Base-by-base conservation (phyloP, 1,140 invertebrate species). In the Trinorchestia longiramus region DNA sequence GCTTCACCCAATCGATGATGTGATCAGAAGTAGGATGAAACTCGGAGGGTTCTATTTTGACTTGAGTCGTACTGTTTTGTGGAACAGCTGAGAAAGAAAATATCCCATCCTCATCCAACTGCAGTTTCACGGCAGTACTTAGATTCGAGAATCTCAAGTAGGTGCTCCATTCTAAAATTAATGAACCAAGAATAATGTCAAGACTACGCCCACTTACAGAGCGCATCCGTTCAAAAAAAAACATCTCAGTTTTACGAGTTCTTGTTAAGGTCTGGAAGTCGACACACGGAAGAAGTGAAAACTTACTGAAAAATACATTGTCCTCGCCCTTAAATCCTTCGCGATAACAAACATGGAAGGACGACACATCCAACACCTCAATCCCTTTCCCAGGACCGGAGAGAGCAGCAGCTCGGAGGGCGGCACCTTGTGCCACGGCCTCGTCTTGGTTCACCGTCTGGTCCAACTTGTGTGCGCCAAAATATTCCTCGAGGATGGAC, bases 301-400 rank as follows among this genome's bases (percentile, higher is more conserved):
- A n/a, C 41, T 87, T 87, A 40, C 11, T 36, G 87, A 87, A 6
- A n/a, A 87, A 17, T n/a, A 8, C 40, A 8, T 87, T 8, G 40
- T 17, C 11, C 36, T 87, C 40, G 87, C 11, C 36, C 11, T 87
- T 87, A 8, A 17, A 17, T 40, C 36, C 4, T 6, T 36, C 11
- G 87, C 36, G 6, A n/a, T 11, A 87, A 87, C 11, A 36, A 41
- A 87, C 40, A 41, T 87, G 11, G 36, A n/a, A 87, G 4, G 87
- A 87, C 36, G 87, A 87, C 36, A 87, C 87, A 87, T 87, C 87
- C 6, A 8, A 4, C 36, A 87, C 87, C 41, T 36, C 41, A 36
- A 87, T 87, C 11, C 36, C 87, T 36, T 4, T 40, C 87, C 99
- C 97, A 99, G n/a, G n/a, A n/a, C n/a, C n/a, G n/a, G n/a, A n/a